Conservation (phyloP, 2,888 invertebrate genomes). For the Campopleginae sp. region DNA sequence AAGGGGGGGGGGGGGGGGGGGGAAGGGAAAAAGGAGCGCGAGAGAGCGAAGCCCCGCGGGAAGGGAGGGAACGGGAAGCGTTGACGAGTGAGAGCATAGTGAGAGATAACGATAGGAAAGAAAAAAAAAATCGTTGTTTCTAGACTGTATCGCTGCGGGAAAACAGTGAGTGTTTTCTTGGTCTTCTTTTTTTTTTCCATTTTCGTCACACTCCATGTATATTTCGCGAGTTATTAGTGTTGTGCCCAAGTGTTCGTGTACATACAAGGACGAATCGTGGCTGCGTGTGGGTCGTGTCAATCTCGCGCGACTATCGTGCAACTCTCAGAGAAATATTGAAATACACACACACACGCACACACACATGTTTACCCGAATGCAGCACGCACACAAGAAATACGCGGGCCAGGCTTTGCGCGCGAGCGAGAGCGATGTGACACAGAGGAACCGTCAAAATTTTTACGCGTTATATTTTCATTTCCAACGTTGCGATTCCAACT, state of each 20-base stretch:
- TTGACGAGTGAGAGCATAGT: conserved; percentile 47
- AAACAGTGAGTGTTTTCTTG: conserved; percentile 59
- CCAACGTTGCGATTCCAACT: conserved; percentile 10
- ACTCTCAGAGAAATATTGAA: conserved; percentile 15
- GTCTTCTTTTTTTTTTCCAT: neutral
- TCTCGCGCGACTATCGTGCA: conserved; percentile 53
- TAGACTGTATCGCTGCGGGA: conserved; percentile 42
- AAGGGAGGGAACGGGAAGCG: conserved; percentile 35
- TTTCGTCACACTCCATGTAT: conserved; percentile 20
- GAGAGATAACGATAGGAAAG: conserved; percentile 44
- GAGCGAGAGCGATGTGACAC: conserved; percentile 39
- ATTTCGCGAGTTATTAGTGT: conserved; percentile 46
- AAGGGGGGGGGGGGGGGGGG: conserved; percentile 25
- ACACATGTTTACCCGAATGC: neutral
- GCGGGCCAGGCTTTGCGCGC: conserved; percentile 35
- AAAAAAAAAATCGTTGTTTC: conserved; percentile 47
- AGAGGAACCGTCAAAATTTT: conserved; percentile 58
- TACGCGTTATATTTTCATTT: conserved; percentile 32
- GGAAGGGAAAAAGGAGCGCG: conserved; percentile 29
- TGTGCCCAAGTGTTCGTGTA: conserved; percentile 38
- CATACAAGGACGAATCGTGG: conserved; percentile 17
- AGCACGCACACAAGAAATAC: conserved; percentile 15
- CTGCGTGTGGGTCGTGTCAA: conserved; percentile 36
- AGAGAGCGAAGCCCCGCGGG: conserved; percentile 48
- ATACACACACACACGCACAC: neutral